phyloP scores from a whole-genome alignment of 2,888 invertebrate genomes.

The Oxytorus armatus region DNA sequence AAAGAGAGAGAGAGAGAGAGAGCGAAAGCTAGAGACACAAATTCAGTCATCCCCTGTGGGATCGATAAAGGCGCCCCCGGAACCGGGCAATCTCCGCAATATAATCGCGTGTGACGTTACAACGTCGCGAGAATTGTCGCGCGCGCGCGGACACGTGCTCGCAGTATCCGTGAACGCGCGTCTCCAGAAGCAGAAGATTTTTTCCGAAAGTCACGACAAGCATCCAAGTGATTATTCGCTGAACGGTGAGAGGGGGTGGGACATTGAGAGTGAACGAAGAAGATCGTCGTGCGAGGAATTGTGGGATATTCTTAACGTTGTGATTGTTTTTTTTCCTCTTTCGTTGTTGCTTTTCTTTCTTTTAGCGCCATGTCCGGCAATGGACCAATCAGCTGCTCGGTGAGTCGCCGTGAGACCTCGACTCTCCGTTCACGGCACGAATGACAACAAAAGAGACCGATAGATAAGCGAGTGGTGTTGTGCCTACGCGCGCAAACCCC shows the following conservation, averaged over 20 bases:
- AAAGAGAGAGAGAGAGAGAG: slow-evolving; percentile 32
- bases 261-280: slow-evolving; percentile 23
- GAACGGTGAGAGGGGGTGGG: slow-evolving; percentile 30
- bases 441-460: slow-evolving; percentile 84
- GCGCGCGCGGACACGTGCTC: slow-evolving; percentile 48
- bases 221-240: not conserved
- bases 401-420: slow-evolving; percentile 78
- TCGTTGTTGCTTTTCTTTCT: slow-evolving; percentile 46
- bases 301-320: slow-evolving; percentile 40
- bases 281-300: too few species aligned
- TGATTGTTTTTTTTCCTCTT: slow-evolving; percentile 21
- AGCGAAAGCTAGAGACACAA: slow-evolving; percentile 19
- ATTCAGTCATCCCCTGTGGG: slow-evolving; percentile 58
- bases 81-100: slow-evolving; percentile 59
- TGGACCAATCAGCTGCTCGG: slow-evolving; percentile 82
- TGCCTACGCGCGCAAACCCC: slow-evolving; percentile 17
- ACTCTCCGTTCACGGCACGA: slow-evolving; percentile 79
- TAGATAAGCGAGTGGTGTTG: slow-evolving; percentile 70
- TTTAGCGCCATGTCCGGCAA: slow-evolving; percentile 74
- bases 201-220: slow-evolving; percentile 18
- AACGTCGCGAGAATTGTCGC: slow-evolving; percentile 19
- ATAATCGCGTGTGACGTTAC: slow-evolving; percentile 45
- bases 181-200: slow-evolving; percentile 26
- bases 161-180: slow-evolving; percentile 21
- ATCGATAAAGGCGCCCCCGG: slow-evolving; percentile 70